Base-by-base conservation (phyloP, 2,113 vertebrate species). In the Anolis carolinensis region DNA sequence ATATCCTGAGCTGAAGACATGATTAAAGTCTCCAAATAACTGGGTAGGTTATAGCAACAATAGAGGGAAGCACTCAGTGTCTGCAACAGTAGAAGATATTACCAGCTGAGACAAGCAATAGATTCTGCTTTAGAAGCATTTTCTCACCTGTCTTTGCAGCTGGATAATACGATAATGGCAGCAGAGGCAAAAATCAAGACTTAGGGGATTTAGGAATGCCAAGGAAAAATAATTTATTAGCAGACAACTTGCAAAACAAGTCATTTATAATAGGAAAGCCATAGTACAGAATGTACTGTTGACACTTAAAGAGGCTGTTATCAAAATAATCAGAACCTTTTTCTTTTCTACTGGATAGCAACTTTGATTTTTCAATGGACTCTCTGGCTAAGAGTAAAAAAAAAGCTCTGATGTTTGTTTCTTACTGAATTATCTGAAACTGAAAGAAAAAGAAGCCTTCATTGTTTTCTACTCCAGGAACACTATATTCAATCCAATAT, bases 41-140 rank as follows among this genome's bases (percentile, higher is more conserved):
- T 84, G 7, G 27, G 4, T 2, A 55, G 59, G 32, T 88, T 84
- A 65, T 1, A 30, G 32, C 1, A 75, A 63, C 86, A 89, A 80
- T 0, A 70, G 63, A 84, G 0, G 11, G 30, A 91, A 83, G 20
- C 0, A 79, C 89, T 86, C 59, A n/a, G 2, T 85, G 83, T 81
- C 0, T 0, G 88, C 39, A 9, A 14, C 1, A 78, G 72, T 73
- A 87, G 83, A 73, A 21, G 44, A 1, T 18, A 86, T 44, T 90
- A 32, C 7, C 52, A 79, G 34, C 68, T 73, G 30, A 89, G 82
- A 92, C 63, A 84, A 82, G 55, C 70, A 86, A 67, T 87, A 65
- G 34, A 87, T 68, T 68, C 20, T 81, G n/a, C 76, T 89, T 87
- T 81, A 21, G 30, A 77, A 68, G 70, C 13, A 90, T 23, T 2